These are phyloP conservation scores for Bradypodion ventrale DNA, from an alignment of 2,797 vertebrate genomes.

Conservation along the genomic window DNA sequence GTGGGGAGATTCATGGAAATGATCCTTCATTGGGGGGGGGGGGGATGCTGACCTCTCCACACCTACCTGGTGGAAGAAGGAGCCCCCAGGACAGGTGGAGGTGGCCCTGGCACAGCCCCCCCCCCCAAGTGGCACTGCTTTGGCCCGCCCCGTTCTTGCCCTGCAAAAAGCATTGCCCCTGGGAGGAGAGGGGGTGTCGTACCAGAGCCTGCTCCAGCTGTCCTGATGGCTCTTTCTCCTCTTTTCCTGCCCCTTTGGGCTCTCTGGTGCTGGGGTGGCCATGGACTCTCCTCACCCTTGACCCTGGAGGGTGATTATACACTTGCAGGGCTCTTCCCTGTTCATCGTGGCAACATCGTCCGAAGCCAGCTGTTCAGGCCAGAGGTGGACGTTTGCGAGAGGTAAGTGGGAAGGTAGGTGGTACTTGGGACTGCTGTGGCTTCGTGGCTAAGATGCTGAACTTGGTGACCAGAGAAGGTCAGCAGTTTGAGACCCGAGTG, in stretches of 20 bases:
- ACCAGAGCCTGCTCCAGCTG: background rate
- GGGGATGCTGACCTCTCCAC: too few species aligned
- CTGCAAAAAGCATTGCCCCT: too few species aligned
- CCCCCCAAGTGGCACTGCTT: too few species aligned
- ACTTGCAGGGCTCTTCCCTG: slow-evolving; percentile 54
- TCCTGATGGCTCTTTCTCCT: slow-evolving; percentile 19
- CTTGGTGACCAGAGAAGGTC: too few species aligned
- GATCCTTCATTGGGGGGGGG: too few species aligned
- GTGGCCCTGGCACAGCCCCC: too few species aligned
- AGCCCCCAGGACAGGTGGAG: too few species aligned
- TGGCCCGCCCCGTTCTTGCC: too few species aligned
- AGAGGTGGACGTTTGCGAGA: slow-evolving; percentile 52
- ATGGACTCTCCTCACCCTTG: slow-evolving; percentile 17
- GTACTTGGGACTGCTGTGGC: too few species aligned
- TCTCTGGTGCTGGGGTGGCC: background rate
- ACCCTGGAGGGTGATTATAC: slow-evolving; percentile 55
- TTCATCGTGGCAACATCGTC: slow-evolving; percentile 17
- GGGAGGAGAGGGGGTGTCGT: background rate
- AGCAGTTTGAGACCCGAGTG: too few species aligned
- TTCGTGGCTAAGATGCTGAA: too few species aligned
- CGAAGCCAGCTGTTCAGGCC: slow-evolving; percentile 16
- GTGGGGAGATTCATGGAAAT: slow-evolving; percentile 17
- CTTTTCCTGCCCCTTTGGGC: slow-evolving; percentile 14
- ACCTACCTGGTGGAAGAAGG: too few species aligned
- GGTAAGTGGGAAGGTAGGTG: slow-evolving; percentile 46